These are phyloP conservation scores for Aphidoletes aphidimyza DNA, from an alignment of 2,888 invertebrate genomes.

Conservation along the genomic window DNA sequence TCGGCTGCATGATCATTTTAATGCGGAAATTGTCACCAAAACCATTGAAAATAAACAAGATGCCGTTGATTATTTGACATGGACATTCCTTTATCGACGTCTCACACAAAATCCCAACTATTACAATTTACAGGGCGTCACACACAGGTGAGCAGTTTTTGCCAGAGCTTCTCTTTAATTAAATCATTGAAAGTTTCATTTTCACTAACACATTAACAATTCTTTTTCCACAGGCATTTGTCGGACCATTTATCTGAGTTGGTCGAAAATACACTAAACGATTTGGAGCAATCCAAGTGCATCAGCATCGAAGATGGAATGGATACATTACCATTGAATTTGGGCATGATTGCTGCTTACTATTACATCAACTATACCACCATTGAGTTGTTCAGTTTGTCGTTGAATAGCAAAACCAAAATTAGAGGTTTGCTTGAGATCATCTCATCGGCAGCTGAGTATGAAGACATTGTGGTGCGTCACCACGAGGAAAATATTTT, in stretches of 20 bases:
- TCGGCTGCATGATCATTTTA: slow-evolving; percentile 98
- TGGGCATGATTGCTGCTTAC: slow-evolving; percentile 99
- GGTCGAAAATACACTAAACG: slow-evolving; percentile 93
- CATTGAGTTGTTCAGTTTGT: slow-evolving; percentile 97
- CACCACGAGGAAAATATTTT: slow-evolving; percentile 95
- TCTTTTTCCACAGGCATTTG: slow-evolving; percentile 75
- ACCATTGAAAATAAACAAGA: slow-evolving; percentile 99
- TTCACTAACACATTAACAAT: neutral
- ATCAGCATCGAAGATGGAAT: slow-evolving; percentile 98
- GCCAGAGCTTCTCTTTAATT: neutral
- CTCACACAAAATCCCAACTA: slow-evolving; percentile 99
- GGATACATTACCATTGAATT: slow-evolving; percentile 94
- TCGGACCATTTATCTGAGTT: slow-evolving; percentile 98
- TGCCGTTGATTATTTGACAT: slow-evolving; percentile 98
- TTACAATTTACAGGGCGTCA: slow-evolving; percentile 96
- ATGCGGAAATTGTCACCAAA: slow-evolving; percentile 99
- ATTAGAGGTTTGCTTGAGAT: slow-evolving; percentile 97
- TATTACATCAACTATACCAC: slow-evolving; percentile 99
- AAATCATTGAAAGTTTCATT: neutral
- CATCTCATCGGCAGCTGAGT: slow-evolving; percentile 97
- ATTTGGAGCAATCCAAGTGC: slow-evolving; percentile 96
- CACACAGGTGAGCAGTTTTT: slow-evolving; percentile 72
- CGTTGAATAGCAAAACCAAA: slow-evolving; percentile 96
- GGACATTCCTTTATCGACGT: slow-evolving; percentile 97
- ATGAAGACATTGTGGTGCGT: slow-evolving; percentile 91